Evolutionary conservation across 1,140 invertebrate species (phyloP), one percentile per base, ranked within the genome.

Genomic region (Megalonaias nervosa): DNA sequence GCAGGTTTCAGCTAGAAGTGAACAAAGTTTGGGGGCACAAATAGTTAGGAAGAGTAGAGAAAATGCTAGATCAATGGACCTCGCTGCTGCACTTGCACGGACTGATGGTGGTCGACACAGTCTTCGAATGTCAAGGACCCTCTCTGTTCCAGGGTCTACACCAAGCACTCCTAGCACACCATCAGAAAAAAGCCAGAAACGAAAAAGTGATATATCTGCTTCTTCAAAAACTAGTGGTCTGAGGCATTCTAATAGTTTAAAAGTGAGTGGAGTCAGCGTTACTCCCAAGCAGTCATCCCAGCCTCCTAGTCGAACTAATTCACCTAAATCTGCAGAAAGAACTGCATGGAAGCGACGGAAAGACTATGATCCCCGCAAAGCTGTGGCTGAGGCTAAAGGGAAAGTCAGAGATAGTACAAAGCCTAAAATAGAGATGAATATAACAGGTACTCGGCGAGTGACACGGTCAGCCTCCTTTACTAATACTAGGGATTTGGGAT

Each of bases 311-410:
- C 73, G 85, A 23, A 83, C 86, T 19, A 86, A 85, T 71, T 88
- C 89, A 23, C 88, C 89, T 1, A 88, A 85, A 78, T 84, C 87
- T 65, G 85, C 95, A 64, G 96, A 97, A 87, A 94, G 97, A 91
- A 95, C 96, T 88, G 97, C 97, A 91, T 97, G 96, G 96, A 96
- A 97, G 87, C 92, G 96, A 75, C 92, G 96, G 75, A 97, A 97
- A 85, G 96, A 94, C 83, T 98, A 97, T 90, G 96, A 97, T 91
- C 96, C 96, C 5, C 94, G 97, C 92, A 96, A 96, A 81, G 91
- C 92, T 17, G 96, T 96, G 5, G 95, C 95, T 14, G 94, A 95
- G 85, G 95, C 88, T 56, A 89, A 90, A 69, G 76, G 81, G 59
- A 87, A 88, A 75, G 56, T 76, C 23, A 85, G 85, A 61, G 82